phyloP scores from a whole-genome alignment of 2,113 vertebrate genomes.

The Lepisosteus oculatus region DNA sequence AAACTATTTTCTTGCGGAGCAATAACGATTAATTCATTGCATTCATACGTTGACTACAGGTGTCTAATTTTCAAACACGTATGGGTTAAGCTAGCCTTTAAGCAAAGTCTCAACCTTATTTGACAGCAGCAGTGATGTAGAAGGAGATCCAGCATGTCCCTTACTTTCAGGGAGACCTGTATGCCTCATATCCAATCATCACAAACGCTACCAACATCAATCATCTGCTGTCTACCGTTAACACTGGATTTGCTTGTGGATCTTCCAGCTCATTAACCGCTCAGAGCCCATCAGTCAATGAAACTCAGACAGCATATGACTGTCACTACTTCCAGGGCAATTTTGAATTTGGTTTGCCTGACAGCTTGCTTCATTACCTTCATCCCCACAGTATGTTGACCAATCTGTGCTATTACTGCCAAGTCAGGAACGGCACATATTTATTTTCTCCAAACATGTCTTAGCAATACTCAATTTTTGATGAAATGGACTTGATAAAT shows the following conservation, averaged over 20 bases:
- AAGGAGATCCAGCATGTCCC: background rate
- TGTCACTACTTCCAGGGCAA: conserved; percentile 4
- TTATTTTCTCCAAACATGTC: too few species aligned
- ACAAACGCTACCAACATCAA: background rate
- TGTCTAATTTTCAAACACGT: too few species aligned
- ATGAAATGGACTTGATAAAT: too few species aligned
- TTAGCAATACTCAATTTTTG: too few species aligned
- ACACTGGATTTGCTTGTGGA: background rate
- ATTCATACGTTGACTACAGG: too few species aligned
- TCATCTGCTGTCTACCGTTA: background rate
- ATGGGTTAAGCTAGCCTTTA: too few species aligned
- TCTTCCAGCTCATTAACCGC: background rate
- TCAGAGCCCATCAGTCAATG: background rate
- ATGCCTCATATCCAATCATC: background rate
- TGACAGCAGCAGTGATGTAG: background rate
- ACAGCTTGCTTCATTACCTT: background rate
- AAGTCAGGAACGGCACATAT: background rate
- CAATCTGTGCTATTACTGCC: background rate
- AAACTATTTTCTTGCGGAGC: too few species aligned
- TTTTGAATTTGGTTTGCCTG: background rate
- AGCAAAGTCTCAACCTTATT: too few species aligned
- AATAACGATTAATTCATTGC: too few species aligned
- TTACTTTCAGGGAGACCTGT: background rate
- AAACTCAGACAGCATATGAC: background rate
- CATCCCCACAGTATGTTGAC: background rate